These are phyloP conservation scores for Ferdinandea cuprea DNA, from an alignment of 2,888 invertebrate genomes.

Conservation along the genomic window DNA sequence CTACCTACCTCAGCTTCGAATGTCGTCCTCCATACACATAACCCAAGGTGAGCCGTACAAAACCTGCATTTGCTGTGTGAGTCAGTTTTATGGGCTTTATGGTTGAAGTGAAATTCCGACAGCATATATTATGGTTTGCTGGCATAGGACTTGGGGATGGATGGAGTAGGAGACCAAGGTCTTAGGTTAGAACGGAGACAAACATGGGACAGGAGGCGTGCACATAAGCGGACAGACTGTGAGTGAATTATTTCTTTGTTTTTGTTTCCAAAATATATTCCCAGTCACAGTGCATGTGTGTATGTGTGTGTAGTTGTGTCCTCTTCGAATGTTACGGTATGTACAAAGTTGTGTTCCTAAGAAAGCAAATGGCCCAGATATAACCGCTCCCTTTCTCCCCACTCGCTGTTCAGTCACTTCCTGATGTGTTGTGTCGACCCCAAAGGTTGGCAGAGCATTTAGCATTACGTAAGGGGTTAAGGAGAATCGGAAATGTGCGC, in stretches of 20 bases:
- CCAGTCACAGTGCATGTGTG: not conserved
- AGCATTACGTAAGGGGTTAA: constrained; percentile 74
- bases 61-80: constrained; percentile 71
- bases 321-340: constrained; percentile 6
- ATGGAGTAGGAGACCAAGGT: constrained; percentile 39
- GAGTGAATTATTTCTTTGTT: constrained; percentile 75
- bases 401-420: not conserved
- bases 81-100: constrained; percentile 74
- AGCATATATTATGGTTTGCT: constrained; percentile 72
- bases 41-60: constrained; percentile 66
- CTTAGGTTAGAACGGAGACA: constrained; percentile 63
- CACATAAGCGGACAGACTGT: constrained; percentile 65
- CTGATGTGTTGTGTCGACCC: constrained; percentile 23
- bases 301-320: constrained; percentile 28
- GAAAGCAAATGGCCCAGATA: constrained; percentile 74
- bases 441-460: constrained; percentile 64
- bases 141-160: constrained; percentile 43
- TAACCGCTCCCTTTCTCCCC: constrained; percentile 45
- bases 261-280: constrained; percentile 70
- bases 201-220: constrained; percentile 64
- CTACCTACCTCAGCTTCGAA: constrained; percentile 17
- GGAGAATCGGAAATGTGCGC: constrained; percentile 70
- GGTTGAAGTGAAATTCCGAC: constrained; percentile 74
- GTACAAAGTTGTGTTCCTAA: constrained; percentile 63
- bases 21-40: constrained; percentile 43